A percentile compares a stretch with the other conserved stretches of the same genome.
phyloP scores from a whole-genome alignment of 2,797 vertebrate genomes.

The Triplophysa bombifrons region DNA sequence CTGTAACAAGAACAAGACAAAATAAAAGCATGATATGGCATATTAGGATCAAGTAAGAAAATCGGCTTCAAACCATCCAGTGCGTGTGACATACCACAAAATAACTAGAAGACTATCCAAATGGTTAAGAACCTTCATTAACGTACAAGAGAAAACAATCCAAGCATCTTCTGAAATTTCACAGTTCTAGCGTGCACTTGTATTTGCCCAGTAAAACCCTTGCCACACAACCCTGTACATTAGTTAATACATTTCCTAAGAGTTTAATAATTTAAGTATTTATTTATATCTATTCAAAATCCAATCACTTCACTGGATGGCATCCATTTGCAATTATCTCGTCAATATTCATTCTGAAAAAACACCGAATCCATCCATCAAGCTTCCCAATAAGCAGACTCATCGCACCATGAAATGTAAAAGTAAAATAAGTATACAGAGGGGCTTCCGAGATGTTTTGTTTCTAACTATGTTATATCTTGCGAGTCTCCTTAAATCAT shows the following conservation, averaged over 20 bases:
- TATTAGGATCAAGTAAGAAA: slow-evolving; percentile 20
- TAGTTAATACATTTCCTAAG: slow-evolving; percentile 12
- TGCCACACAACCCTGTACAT: not conserved
- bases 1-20: slow-evolving; percentile 16
- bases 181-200: slow-evolving; percentile 13
- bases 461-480: slow-evolving; percentile 3
- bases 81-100: slow-evolving; percentile 37
- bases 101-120: slow-evolving; percentile 10
- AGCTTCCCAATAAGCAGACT: not conserved
- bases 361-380: not conserved
- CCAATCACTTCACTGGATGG: not conserved
- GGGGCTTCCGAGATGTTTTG: not conserved
- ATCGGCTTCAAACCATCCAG: slow-evolving; percentile 31
- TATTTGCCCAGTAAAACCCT: slow-evolving; percentile 2
- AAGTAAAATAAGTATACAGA: not conserved
- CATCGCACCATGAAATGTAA: not conserved
- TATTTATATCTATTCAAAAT: not conserved
- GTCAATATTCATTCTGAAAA: not conserved
- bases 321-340: not conserved
- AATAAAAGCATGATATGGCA: slow-evolving; percentile 27
- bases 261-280: not conserved
- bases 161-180: slow-evolving; percentile 2
- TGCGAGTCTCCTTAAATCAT: slow-evolving; percentile 33
- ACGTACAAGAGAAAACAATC: slow-evolving; percentile 22
- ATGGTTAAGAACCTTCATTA: slow-evolving; percentile 16